These are phyloP conservation scores for Molossus molossus DNA, from an alignment of 2,797 vertebrate genomes.

Conservation along the genomic window DNA sequence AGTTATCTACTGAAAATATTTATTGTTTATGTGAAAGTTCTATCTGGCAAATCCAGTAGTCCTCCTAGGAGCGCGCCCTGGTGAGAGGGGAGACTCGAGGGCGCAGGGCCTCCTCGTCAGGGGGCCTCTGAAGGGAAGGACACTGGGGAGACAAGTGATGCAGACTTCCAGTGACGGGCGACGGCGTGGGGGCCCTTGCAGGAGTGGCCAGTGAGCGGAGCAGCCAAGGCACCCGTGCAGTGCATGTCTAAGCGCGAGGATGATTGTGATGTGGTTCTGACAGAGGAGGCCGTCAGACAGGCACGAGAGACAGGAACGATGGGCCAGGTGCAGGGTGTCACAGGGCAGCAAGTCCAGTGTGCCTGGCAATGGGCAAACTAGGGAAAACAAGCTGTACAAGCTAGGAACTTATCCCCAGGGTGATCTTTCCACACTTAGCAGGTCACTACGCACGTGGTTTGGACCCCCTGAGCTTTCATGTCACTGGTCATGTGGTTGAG, in stretches of 20 bases:
- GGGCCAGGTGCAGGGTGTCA: neutral
- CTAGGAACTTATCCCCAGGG: neutral
- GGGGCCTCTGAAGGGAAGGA: neutral
- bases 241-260: neutral
- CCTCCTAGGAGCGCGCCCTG: neutral
- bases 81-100: neutral
- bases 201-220: neutral
- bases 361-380: neutral
- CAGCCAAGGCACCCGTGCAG: neutral
- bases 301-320: neutral
- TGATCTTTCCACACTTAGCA: neutral
- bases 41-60: neutral
- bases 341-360: neutral
- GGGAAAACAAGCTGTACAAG: neutral
- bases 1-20: neutral
- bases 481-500: neutral
- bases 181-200: accelerated
- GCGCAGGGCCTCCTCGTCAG: neutral
- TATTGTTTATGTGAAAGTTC: neutral
- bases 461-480: neutral
- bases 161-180: neutral
- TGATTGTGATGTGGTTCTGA: neutral
- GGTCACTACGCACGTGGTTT: neutral
- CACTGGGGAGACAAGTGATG: neutral
- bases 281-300: neutral